Conservation (phyloP, 2,888 invertebrate genomes). For the Caenorhabditis becei region DNA sequence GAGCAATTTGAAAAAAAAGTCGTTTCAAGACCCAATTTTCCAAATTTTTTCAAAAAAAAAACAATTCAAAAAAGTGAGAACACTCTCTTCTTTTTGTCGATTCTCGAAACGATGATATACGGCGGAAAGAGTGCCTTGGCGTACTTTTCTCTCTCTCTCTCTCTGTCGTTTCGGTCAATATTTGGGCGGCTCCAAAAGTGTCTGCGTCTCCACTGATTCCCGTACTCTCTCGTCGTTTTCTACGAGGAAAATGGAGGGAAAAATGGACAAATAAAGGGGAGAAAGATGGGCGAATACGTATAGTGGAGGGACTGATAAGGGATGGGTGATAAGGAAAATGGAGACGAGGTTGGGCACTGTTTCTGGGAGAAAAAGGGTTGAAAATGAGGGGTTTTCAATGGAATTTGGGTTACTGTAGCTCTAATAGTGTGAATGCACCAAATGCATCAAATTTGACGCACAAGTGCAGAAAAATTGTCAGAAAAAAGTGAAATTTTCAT, state of each 20-base stretch:
- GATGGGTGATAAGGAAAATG: slow-evolving; percentile 12
- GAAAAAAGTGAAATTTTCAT: too few relatives aligned
- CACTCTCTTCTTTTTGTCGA: neutral
- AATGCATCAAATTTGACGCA: too few relatives aligned
- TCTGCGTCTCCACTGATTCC: neutral
- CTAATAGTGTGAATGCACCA: too few relatives aligned
- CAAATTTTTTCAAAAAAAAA: neutral
- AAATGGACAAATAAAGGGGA: slow-evolving; percentile 21
- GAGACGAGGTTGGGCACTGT: neutral
- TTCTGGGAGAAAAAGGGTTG: neutral
- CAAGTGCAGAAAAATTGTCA: too few relatives aligned
- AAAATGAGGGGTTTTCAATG: too few relatives aligned
- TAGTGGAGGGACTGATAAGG: neutral
- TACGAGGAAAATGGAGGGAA: slow-evolving; percentile 7
- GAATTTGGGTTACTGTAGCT: too few relatives aligned
- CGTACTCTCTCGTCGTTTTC: slow-evolving; percentile 6
- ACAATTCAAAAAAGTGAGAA: neutral
- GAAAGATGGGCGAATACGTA: slow-evolving; percentile 3
- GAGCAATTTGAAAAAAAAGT: too few relatives aligned
- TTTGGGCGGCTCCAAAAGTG: neutral
- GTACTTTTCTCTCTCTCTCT: too few relatives aligned
- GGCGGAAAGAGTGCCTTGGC: too few relatives aligned
- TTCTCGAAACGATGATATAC: too few relatives aligned
- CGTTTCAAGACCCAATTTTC: too few relatives aligned
- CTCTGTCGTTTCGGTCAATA: slow-evolving; percentile 4